Evolutionary conservation across 2,888 invertebrate genomes (phyloP).

Genomic region (Molorchus minor): DNA sequence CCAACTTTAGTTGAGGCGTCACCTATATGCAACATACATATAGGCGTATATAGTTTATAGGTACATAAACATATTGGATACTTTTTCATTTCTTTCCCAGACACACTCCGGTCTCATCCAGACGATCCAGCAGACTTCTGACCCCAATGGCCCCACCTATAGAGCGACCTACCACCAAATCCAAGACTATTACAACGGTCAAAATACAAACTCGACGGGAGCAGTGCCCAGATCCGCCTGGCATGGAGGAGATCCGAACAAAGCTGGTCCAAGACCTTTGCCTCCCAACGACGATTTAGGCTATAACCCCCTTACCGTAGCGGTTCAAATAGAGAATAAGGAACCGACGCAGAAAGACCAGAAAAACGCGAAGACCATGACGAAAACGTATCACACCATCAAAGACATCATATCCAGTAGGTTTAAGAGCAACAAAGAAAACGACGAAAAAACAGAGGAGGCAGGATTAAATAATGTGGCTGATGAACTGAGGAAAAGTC

Average conservation of each 20-base stretch:
- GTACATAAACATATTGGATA: too few species aligned
- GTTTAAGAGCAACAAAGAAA: constrained; percentile 73
- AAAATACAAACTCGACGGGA: constrained; percentile 54
- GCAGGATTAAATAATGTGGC: constrained; percentile 70
- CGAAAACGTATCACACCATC: constrained; percentile 82
- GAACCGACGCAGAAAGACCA: constrained; percentile 59
- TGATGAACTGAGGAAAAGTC: constrained; percentile 68
- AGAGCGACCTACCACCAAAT: constrained; percentile 67
- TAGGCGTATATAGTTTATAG: too few species aligned
- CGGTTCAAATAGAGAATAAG: constrained; percentile 70
- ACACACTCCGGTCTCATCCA: constrained; percentile 59
- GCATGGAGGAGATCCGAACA: constrained; percentile 57
- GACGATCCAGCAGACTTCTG: constrained; percentile 62
- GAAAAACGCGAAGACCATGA: constrained; percentile 71
- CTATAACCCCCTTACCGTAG: constrained; percentile 56
- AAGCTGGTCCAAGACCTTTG: constrained; percentile 55
- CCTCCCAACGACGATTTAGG: constrained; percentile 50
- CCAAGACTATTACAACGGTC: constrained; percentile 62
- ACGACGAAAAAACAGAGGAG: constrained; percentile 69
- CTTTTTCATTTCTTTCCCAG: constrained; percentile 52
- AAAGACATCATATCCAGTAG: constrained; percentile 85
- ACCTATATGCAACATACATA: too few species aligned
- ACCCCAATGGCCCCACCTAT: constrained; percentile 65
- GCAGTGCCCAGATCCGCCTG: constrained; percentile 58
- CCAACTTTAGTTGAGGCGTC: too few species aligned